Evolutionary conservation across 2,888 invertebrate species (phyloP), one percentile per base, ranked within the genome.

Genomic region (Rhimphoctona megacephalus): DNA sequence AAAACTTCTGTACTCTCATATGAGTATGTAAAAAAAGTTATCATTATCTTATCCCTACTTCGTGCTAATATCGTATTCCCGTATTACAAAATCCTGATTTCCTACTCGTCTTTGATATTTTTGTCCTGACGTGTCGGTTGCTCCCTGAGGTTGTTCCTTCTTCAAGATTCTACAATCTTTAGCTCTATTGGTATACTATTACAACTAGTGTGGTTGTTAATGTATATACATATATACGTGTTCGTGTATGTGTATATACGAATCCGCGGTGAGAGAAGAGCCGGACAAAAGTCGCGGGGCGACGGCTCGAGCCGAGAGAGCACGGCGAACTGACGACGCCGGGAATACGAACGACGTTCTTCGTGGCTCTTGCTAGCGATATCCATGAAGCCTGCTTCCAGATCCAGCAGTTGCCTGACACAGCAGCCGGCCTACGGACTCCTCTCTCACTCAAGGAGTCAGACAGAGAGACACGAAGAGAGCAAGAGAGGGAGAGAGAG

Each of bases 281-380:
- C 83, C 81, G 85, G 82, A 85, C 77, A 83, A 30, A 61, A 73
- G 81, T 79, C 85, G 85, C 74, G 79, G 66, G 82, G 81, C 85
- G 86, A 89, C 89, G 87, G 87, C 86, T 88, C 88, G 88, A 88
- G 89, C 87, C 88, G 89, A 89, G 89, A 83, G 89, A 88, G 86
- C 85, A 83, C 88, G 85, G 89, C 83, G 81, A 88, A 89, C 89
- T 88, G 88, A 88, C 87, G 85, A 73, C 78, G 86, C 84, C 86
- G 87, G 81, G 80, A 57, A 82, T 69, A 76, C 82, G 76, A 69
- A 83, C 84, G 86, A 83, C 77, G 87, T 25, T 85, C 88, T 39
- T 86, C 88, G 89, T 88, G 86, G 76, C 52, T 73, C 72, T 81
- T 66, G 72, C 49, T 69, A 73, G 81, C 81, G 25, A 78, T 74